phyloP scores from a whole-genome alignment of 2,113 vertebrate species.

The Aegypius monachus region DNA sequence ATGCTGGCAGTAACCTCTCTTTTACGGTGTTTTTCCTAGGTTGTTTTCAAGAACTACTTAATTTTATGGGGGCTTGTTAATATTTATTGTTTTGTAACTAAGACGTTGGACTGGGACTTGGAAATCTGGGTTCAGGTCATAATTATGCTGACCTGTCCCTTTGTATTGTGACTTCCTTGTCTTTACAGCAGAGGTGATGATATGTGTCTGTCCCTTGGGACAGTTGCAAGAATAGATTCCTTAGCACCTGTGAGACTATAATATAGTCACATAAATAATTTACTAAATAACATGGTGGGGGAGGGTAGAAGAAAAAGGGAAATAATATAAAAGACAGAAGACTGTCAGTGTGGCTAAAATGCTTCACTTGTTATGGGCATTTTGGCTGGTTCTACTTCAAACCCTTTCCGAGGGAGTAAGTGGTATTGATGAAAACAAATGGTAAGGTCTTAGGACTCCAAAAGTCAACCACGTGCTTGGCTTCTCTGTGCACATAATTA shows the following conservation, averaged over 20 bases:
- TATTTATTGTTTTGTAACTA: background rate
- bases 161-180: background rate
- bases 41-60: background rate
- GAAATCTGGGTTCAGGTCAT: background rate
- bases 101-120: background rate
- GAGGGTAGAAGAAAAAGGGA: background rate
- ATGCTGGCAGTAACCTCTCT: background rate
- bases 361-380: background rate
- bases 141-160: background rate
- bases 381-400: background rate
- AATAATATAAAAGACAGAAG: background rate
- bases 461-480: background rate
- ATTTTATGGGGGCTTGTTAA: background rate
- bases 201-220: background rate
- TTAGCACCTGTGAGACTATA: background rate
- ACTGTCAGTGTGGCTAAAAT: background rate
- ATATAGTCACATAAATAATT: background rate
- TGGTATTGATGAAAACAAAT: background rate
- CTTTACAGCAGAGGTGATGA: background rate
- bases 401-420: background rate
- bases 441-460: background rate
- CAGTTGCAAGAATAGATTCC: background rate
- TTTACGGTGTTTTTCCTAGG: background rate
- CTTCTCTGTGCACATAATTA: background rate
- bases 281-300: background rate